These are phyloP conservation scores for Acanthiza pusilla DNA, from an alignment of 2,797 vertebrate species.

Conservation along the genomic window DNA sequence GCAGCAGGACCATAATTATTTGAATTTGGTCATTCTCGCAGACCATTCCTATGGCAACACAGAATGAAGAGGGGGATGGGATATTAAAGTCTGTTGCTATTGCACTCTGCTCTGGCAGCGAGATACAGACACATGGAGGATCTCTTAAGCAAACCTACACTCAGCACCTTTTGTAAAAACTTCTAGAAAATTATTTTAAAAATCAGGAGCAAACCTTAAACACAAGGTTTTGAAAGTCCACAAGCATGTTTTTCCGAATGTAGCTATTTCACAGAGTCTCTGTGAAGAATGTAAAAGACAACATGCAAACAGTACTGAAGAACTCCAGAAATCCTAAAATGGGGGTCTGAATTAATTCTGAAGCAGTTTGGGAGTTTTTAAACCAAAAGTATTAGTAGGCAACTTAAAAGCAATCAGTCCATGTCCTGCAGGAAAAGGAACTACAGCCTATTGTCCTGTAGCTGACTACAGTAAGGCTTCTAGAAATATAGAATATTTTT, in stretches of 20 bases:
- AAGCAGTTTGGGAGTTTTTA: neutral
- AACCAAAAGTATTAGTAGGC: neutral
- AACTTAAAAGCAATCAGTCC: neutral
- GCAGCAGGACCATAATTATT: slow-evolving; percentile 15
- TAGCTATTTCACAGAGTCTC: neutral
- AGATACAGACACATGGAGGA: neutral
- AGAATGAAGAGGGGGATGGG: neutral
- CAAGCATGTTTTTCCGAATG: neutral
- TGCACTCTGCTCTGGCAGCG: neutral
- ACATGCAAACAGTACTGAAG: neutral
- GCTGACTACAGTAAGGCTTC: neutral
- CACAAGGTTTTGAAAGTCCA: neutral
- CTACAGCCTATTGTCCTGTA: neutral
- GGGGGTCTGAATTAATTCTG: neutral
- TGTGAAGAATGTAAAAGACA: neutral
- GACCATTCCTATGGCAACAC: neutral
- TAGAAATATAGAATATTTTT: neutral
- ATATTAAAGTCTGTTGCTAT: neutral
- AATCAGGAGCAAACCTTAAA: neutral
- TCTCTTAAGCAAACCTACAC: neutral
- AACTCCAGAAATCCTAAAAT: neutral
- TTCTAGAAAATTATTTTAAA: neutral
- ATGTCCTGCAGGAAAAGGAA: neutral
- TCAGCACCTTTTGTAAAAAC: neutral
- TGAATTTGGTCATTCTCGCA: neutral